Evolutionary conservation across 2,888 invertebrate genomes (phyloP).

Genomic region (Leptinotarsa rubiginosa): DNA sequence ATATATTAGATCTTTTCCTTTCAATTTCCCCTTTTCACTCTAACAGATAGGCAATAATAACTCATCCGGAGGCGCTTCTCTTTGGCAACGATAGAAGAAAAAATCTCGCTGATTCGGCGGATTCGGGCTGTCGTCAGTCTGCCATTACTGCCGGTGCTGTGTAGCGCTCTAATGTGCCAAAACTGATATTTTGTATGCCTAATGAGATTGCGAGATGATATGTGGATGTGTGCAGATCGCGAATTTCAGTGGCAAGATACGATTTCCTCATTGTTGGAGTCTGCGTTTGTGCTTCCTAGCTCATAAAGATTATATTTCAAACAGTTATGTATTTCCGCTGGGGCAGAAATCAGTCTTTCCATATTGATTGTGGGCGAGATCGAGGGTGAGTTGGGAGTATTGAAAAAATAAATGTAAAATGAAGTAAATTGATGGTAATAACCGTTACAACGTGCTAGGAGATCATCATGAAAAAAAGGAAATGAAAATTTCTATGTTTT

Average conservation of each 20-base stretch:
- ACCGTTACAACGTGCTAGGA: no score
- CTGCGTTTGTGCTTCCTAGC: neutral
- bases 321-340: neutral
- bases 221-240: slow-evolving; percentile 24
- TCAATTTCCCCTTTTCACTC: slow-evolving; percentile 63
- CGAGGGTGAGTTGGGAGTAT: no score
- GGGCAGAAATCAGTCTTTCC: neutral
- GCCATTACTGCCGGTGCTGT: neutral
- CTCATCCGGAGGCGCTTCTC: slow-evolving; percentile 61
- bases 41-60: slow-evolving; percentile 65
- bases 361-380: no score
- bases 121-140: slow-evolving; percentile 25
- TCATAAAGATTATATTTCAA: neutral
- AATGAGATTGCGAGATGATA: slow-evolving; percentile 27
- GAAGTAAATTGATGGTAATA: no score
- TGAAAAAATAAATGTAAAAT: no score
- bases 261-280: neutral
- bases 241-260: neutral
- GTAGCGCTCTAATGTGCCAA: slow-evolving; percentile 21
- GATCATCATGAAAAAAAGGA: no score
- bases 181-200: slow-evolving; percentile 28
- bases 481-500: no score
- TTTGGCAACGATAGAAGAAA: slow-evolving; percentile 51
- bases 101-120: slow-evolving; percentile 27
- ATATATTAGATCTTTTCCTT: no score